phyloP scores from a whole-genome alignment of 1,140 invertebrate genomes.

The Pseudoatta argentina region DNA sequence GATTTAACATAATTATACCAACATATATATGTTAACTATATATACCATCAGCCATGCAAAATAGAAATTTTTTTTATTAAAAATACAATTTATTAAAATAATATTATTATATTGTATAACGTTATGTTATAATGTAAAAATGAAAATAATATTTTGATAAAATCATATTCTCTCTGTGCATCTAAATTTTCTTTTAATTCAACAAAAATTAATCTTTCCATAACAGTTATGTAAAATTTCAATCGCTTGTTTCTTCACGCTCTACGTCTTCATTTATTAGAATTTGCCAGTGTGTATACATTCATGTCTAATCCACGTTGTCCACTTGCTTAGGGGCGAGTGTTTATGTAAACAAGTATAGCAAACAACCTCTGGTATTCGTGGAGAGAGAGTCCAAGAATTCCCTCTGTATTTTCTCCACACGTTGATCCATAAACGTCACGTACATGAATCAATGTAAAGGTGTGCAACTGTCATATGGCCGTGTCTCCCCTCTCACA shows the following conservation, averaged over 20 bases:
- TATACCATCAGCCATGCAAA: not conserved
- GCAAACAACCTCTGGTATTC: not conserved
- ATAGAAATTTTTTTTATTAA: not conserved
- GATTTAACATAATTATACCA: not conserved
- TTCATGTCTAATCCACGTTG: slow-evolving; percentile 48
- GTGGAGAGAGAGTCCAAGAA: slow-evolving; percentile 21
- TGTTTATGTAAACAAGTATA: slow-evolving; percentile 64
- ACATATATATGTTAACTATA: not conserved
- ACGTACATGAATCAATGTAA: slow-evolving; percentile 39
- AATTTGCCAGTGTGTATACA: not conserved
- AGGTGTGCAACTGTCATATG: slow-evolving; percentile 40
- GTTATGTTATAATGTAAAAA: too few species aligned
- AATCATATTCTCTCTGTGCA: not conserved
- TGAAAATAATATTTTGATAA: not conserved
- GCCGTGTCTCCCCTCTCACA: not conserved
- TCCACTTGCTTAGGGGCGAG: slow-evolving; percentile 27
- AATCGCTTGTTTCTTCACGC: not conserved
- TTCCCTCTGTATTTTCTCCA: slow-evolving; percentile 42
- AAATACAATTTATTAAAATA: not conserved
- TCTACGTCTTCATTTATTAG: not conserved
- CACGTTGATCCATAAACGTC: slow-evolving; percentile 54
- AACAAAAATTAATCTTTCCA: not conserved
- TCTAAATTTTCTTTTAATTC: not conserved
- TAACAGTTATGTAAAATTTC: not conserved
- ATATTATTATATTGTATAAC: too few species aligned